Percentiles rank a stretch among this genome's conserved stretches.
Evolutionary conservation across 1,140 invertebrate species (phyloP).

Genomic region (Trichonephila clavipes): DNA sequence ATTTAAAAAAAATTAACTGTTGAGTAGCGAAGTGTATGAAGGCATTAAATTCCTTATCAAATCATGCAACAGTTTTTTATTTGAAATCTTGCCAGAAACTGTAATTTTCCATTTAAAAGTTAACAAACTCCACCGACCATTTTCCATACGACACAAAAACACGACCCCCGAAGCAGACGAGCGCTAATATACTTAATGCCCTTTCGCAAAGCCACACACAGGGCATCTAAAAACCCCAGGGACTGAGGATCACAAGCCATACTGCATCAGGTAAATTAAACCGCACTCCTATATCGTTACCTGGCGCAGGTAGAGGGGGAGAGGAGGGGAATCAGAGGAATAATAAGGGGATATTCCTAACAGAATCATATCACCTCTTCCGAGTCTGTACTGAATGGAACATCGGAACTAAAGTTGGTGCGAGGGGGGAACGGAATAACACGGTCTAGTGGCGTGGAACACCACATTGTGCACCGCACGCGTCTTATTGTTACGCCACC

Average conservation of each 20-base stretch:
- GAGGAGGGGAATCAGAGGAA: neutral
- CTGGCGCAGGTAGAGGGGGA: neutral
- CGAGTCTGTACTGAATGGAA: neutral
- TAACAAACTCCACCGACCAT: neutral
- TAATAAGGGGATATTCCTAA: slow-evolving; percentile 40
- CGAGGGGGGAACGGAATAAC: neutral
- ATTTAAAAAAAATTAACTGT: too few relatives aligned
- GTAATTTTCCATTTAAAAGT: neutral
- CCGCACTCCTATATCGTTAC: slow-evolving; percentile 61
- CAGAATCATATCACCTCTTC: slow-evolving; percentile 62
- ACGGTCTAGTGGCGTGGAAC: slow-evolving; percentile 61
- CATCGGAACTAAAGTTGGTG: neutral
- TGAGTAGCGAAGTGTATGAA: too few relatives aligned
- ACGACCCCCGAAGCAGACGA: slow-evolving; percentile 54
- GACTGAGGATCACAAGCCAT: slow-evolving; percentile 22
- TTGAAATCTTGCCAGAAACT: too few relatives aligned
- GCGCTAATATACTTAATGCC: slow-evolving; percentile 75
- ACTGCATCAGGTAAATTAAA: slow-evolving; percentile 75
- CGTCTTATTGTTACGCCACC: slow-evolving; percentile 57
- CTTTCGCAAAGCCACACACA: slow-evolving; percentile 63
- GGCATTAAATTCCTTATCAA: too few relatives aligned
- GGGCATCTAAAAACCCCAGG: slow-evolving; percentile 52
- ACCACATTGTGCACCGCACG: slow-evolving; percentile 24
- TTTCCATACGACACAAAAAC: too few relatives aligned
- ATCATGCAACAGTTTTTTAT: too few relatives aligned